Evolutionary conservation across 2,888 invertebrate species (phyloP), one percentile per base, ranked within the genome.

Genomic region (Physocephala rufipes): DNA sequence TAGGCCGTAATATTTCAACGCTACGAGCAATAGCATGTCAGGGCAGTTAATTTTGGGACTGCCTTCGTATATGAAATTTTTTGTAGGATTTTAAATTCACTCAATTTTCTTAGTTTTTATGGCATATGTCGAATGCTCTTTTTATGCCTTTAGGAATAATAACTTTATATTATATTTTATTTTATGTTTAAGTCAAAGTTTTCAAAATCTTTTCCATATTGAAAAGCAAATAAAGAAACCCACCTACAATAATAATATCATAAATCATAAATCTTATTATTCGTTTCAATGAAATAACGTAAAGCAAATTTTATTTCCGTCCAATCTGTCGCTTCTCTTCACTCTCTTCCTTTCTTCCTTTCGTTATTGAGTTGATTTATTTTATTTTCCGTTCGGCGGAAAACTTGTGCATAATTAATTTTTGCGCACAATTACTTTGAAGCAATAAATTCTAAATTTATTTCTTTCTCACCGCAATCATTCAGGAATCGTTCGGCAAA

Each of bases 321-420:
- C 19, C 49, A 49, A 49, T 49, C 49, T 49, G 49, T 49, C 49
- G 49, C 49, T n/a, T 15, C 19, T 19, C 16, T 2, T 53, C 21
- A 19, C 19, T 2, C 53, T 21, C 3, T 21, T 21, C 12, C n/a
- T 2, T 13, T 21, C 19, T 21, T 2, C 21, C 53, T 12, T 53
- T 21, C 53, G 53, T 53, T 53, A 53, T 19, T 21, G 21, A 53
- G 53, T 58, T 67, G 67, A 67, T 67, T 67, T 67, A 67, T 67
- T 67, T 61, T 59, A 67, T 67, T 59, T 58, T 30, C 59, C 47
- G 43, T 49, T 45, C 59, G 26, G 26, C 58, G 47, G 9, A 7
- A 36, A 59, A 67, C 47, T 67, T 47, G 28, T 59, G 67, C 61
- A 67, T 67, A 67, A 67, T 67, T 67, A 67, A 67, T 67, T 59